Evolutionary conservation across 2,797 vertebrate species (phyloP), one percentile per base, ranked within the genome.

Genomic region (Champsocephalus esox): DNA sequence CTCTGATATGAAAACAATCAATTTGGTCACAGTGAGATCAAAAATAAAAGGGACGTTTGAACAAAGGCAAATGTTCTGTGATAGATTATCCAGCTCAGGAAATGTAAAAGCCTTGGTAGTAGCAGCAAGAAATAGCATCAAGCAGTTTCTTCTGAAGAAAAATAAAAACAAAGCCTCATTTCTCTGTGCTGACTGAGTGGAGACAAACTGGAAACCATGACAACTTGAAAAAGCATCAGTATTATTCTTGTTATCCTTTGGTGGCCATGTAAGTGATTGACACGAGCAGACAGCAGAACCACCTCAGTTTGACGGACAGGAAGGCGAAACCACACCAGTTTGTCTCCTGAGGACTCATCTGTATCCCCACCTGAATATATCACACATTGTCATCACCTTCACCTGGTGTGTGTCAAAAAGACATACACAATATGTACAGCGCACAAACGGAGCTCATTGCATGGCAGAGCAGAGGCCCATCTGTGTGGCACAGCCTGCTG

Each of bases 381-480:
- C 82, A 73, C 45, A 51, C 56, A 11, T 17, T 70, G 75, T 72
- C 83, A 68, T 75, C 77, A 14, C 76, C 76, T 45, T 82, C 80
- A 72, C 81, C 79, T 70, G 66, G 34, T 49, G 65, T 50, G 57
- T 5, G 2, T 66, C 64, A 78, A 59, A 65, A 64, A 77, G 68
- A 74, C 69, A 73, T 61, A 46, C 77, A 51, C 62, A 43, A 69
- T 45, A 56, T 61, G 55, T 52, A 34, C 55, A 63, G 64, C 60
- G 52, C 72, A 44, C 68, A 24, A 64, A 63, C 66, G 43, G 3
- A 86, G 84, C 86, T 89, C 87, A 90, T 91, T 91, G 91, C 92
- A 91, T 90, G 89, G 89, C 90, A 89, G 87, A 89, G 87, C 88
- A 83, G 83, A 87, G 79, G 87, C 87, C 88, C 89, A 88, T 92